Base-by-base conservation (phyloP, 2,888 invertebrate species). In the Catocala sponsa region DNA sequence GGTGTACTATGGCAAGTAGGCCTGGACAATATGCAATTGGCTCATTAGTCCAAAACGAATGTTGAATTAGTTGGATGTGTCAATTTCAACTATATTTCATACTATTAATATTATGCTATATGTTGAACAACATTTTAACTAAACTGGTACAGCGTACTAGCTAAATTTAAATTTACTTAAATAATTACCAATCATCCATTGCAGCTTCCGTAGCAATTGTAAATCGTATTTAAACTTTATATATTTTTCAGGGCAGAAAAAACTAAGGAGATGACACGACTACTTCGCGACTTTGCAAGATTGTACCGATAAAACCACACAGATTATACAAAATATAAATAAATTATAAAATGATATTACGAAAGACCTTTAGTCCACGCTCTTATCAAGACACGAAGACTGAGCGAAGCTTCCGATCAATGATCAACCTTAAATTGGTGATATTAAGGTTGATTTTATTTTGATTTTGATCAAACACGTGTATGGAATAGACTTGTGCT, bases 221-320 rank as follows among this genome's bases (percentile, higher is more conserved):
- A 25, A 25, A 25, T 4, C 25, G 25, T 25, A 25, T 25, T 25
- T 25, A 25, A 25, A 25, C 25, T 47, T 61, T 55, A 59, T 51
- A 6, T 63, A 61, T 49, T 58, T 96, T 95, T 68, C 95, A 97
- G 97, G 86, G 96, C 97, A 57, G 96, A 97, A 68, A 96, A 97
- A 83, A 95, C 96, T 68, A 98, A 98, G 90, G 96, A 97, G 67
- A 96, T 98, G 79, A 96, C 97, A 5, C 95, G 96, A 81, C 96
- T 98, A 62, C 92, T 99, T 54, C 96, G 97, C 84, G 98, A 98
- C 85, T 98, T 99, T 87, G 96, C 98, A 55, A 96, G 98, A 78
- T 95, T 98, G 56, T 99, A 97, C 92, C 98, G 98, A 95, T 98
- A 96, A 96, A 71, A 60, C 46, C 43, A 38, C 11, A 38, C 55